Conservation (phyloP, 2,113 vertebrate species). For the Sarotherodon lohbergeri region DNA sequence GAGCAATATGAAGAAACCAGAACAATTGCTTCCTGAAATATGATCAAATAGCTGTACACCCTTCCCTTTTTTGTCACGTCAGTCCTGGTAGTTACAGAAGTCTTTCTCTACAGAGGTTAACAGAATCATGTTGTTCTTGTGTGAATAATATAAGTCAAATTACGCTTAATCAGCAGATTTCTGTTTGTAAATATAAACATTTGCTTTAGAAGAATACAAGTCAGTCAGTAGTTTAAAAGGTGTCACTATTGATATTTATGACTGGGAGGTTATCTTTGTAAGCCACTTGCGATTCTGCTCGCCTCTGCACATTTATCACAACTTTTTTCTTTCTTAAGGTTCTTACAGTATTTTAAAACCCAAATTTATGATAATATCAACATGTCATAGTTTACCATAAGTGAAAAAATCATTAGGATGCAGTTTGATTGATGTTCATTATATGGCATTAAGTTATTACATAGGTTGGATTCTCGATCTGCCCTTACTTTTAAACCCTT, state of each 20-base stretch:
- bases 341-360: too few relatives aligned
- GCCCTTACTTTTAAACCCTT: neutral
- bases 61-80: neutral
- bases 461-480: neutral
- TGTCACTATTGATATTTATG: neutral
- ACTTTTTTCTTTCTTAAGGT: too few relatives aligned
- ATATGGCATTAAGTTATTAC: neutral
- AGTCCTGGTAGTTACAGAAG: neutral
- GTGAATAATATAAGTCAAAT: neutral
- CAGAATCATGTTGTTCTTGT: fast-evolving
- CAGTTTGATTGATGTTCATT: neutral
- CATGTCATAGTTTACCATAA: too few relatives aligned
- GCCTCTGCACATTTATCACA: too few relatives aligned
- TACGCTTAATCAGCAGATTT: neutral
- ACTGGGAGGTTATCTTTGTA: neutral
- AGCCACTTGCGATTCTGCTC: neutral
- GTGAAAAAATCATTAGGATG: neutral
- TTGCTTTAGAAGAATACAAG: neutral
- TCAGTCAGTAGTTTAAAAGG: neutral
- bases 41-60: neutral
- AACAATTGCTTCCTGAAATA: neutral
- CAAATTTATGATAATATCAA: too few relatives aligned
- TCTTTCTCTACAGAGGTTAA: neutral
- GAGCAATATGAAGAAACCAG: neutral
- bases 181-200: neutral